A percentile compares a stretch with the other conserved stretches of the same genome.
Evolutionary conservation across 1,140 invertebrate species (phyloP).

Genomic region (Bemisia tabaci): DNA sequence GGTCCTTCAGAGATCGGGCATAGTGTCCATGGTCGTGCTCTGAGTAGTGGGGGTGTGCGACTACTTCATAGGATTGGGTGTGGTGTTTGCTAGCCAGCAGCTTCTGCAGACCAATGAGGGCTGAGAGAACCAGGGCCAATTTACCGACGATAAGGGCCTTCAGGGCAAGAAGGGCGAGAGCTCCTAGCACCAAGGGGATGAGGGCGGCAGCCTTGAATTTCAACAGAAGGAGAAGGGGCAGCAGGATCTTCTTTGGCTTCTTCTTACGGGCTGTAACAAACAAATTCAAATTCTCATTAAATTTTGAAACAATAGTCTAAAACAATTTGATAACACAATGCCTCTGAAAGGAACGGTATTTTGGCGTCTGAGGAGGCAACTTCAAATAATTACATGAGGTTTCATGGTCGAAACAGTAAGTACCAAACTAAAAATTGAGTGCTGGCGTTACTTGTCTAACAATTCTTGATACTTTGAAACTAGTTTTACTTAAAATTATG

Average conservation of each 20-base stretch:
- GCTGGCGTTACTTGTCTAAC: too few species aligned
- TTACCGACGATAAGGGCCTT: conserved; percentile 70
- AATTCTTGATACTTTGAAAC: too few species aligned
- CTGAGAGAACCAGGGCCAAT: conserved; percentile 57
- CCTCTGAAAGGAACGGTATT: too few species aligned
- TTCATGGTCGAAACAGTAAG: too few species aligned
- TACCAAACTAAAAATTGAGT: too few species aligned
- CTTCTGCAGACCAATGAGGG: conserved; percentile 63
- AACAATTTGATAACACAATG: too few species aligned
- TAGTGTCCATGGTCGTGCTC: conserved; percentile 42
- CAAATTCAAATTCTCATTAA: conserved; percentile 3
- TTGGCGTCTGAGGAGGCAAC: too few species aligned
- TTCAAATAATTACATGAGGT: too few species aligned
- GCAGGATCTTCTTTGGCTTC: conserved; percentile 46
- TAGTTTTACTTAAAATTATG: too few species aligned
- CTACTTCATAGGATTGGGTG: conserved; percentile 55
- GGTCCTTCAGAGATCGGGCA: conserved; percentile 38
- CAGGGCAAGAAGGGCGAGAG: conserved; percentile 61
- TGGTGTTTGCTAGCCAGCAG: conserved; percentile 51
- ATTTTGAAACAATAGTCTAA: too few species aligned
- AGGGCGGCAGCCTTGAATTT: conserved; percentile 64
- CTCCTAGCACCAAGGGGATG: conserved; percentile 58
- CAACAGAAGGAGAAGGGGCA: conserved; percentile 55
- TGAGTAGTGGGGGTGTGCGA: conserved; percentile 47
- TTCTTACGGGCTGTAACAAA: conserved; percentile 37